These are phyloP conservation scores for Acanthosepion lycidas DNA, from an alignment of 2,888 invertebrate genomes.

Conservation along the genomic window DNA sequence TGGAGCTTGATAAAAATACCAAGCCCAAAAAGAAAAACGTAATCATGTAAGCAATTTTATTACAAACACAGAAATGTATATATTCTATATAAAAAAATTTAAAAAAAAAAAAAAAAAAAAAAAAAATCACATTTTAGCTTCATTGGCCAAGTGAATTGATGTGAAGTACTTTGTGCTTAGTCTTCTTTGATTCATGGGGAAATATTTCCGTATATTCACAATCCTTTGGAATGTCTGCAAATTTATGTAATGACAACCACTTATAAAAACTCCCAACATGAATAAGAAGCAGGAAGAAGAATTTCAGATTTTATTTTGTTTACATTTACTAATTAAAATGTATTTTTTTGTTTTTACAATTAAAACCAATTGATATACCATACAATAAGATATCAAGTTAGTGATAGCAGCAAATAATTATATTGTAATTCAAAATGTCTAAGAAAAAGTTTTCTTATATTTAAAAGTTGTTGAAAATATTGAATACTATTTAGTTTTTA, in stretches of 20 bases:
- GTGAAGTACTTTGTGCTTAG: neutral
- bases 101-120: neutral
- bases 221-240: neutral
- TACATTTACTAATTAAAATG: neutral
- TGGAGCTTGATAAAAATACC: no score
- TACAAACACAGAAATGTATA: neutral
- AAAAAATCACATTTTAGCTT: neutral
- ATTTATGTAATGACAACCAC: conserved; percentile 33
- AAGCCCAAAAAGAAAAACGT: neutral
- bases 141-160: neutral
- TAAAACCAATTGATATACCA: no score
- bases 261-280: neutral
- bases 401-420: no score
- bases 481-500: neutral
- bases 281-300: neutral
- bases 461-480: no score
- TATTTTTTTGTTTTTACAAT: neutral
- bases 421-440: no score
- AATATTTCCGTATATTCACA: neutral
- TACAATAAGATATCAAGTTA: no score
- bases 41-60: neutral
- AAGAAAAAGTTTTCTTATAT: no score
- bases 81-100: neutral
- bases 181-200: neutral
- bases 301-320: neutral